Conservation (phyloP, 2,113 vertebrate species). For the Bufo bufo region DNA sequence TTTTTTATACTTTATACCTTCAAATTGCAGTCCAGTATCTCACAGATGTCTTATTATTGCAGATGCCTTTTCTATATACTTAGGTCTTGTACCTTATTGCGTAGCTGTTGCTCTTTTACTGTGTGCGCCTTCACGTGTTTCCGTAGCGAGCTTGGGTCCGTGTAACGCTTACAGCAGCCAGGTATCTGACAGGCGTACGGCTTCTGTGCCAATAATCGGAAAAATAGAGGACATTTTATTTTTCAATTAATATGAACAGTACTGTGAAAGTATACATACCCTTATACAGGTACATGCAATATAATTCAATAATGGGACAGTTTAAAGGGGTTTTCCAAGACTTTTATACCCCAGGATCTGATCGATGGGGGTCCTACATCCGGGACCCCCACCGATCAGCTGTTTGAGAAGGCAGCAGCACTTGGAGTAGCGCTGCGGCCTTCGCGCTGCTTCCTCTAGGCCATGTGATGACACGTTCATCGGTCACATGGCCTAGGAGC, state of each 20-base stretch:
- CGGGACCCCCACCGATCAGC: no score
- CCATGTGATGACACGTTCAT: no score
- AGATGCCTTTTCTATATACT: not conserved
- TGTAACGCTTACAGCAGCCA: slow-evolving; percentile 97
- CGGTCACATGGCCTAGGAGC: no score
- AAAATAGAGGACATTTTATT: not conserved
- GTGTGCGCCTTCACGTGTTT: slow-evolving; percentile 98
- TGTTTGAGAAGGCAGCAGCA: no score
- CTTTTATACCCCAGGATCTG: no score
- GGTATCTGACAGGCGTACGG: slow-evolving; percentile 98
- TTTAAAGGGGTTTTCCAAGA: no score
- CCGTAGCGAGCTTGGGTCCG: slow-evolving; percentile 96
- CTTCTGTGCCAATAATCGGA: slow-evolving; percentile 75
- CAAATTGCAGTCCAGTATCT: not conserved
- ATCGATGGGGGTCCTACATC: no score
- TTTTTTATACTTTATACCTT: not conserved
- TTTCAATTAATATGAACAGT: not conserved
- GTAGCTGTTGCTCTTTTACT: slow-evolving; percentile 95
- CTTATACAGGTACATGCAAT: not conserved
- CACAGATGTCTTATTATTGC: not conserved
- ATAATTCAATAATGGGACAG: not conserved
- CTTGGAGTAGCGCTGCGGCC: no score
- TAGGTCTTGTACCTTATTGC: slow-evolving; percentile 85
- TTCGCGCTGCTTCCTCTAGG: no score
- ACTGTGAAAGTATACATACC: not conserved